Conservation (phyloP, 2,113 vertebrate species). For the Uropsilus gracilis region DNA sequence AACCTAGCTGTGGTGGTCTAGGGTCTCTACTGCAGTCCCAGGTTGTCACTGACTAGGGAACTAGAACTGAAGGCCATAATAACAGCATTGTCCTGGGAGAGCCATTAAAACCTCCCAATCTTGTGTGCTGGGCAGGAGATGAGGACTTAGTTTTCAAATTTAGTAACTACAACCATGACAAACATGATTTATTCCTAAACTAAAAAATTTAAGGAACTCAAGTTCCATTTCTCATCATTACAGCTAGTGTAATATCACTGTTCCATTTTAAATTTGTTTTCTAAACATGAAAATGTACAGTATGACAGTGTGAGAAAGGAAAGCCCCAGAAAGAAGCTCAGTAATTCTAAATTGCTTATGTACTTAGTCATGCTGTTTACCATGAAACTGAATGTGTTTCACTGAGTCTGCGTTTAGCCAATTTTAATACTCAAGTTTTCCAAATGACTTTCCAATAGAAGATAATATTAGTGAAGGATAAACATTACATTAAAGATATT, state of each 20-base stretch:
- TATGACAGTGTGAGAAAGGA: fast-evolving
- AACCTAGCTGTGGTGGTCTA: no score
- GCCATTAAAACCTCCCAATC: no score
- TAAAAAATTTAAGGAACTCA: background rate
- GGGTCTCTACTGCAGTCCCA: no score
- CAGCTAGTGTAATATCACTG: background rate
- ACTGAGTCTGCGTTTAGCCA: no score
- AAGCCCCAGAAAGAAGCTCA: background rate
- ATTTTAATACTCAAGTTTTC: background rate
- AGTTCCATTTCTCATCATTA: background rate
- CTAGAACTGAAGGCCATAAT: no score
- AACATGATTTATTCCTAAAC: background rate
- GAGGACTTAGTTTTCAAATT: no score
- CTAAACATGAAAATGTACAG: background rate
- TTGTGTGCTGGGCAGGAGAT: no score
- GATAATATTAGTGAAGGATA: background rate
- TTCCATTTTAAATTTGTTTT: background rate
- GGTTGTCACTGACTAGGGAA: no score
- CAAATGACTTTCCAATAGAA: background rate
- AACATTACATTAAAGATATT: background rate
- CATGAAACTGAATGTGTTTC: background rate
- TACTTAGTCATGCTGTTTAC: background rate
- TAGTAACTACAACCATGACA: no score
- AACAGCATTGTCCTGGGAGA: no score
- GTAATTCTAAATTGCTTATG: background rate